phyloP scores from a whole-genome alignment of 2,797 vertebrate species.

The Acridotheres tristis region DNA sequence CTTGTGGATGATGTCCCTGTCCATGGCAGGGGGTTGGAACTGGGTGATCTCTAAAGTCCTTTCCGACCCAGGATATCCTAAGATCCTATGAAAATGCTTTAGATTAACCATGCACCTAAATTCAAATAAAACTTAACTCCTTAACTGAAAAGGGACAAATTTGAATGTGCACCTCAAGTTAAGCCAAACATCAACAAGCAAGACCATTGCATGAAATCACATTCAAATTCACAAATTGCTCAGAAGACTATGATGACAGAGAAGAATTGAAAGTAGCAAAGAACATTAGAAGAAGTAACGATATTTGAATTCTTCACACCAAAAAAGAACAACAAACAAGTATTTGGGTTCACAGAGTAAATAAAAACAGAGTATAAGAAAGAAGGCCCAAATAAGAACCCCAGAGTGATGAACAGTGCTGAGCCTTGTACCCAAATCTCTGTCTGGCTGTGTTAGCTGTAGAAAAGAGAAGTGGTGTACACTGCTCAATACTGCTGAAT shows the following conservation, averaged over 20 bases:
- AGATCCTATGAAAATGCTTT: not conserved
- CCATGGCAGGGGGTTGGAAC: not conserved
- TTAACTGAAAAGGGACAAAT: not conserved
- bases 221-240: not conserved
- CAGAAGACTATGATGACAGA: not conserved
- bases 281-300: not conserved
- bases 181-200: not conserved
- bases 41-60: not conserved
- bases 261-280: not conserved
- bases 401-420: not conserved
- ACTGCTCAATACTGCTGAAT: not conserved
- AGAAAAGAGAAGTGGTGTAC: not conserved
- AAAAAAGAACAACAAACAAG: not conserved
- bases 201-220: not conserved
- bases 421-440: not conserved
- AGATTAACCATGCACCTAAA: not conserved
- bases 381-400: not conserved
- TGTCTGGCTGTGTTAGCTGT: not conserved
- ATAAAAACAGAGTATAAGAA: not conserved
- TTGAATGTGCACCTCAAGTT: not conserved
- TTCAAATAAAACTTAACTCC: not conserved
- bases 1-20: not conserved
- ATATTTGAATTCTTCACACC: not conserved
- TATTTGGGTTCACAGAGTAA: not conserved
- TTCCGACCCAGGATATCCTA: not conserved